Base-by-base conservation (phyloP, 2,113 vertebrate species). In the Crotalus tigris region DNA sequence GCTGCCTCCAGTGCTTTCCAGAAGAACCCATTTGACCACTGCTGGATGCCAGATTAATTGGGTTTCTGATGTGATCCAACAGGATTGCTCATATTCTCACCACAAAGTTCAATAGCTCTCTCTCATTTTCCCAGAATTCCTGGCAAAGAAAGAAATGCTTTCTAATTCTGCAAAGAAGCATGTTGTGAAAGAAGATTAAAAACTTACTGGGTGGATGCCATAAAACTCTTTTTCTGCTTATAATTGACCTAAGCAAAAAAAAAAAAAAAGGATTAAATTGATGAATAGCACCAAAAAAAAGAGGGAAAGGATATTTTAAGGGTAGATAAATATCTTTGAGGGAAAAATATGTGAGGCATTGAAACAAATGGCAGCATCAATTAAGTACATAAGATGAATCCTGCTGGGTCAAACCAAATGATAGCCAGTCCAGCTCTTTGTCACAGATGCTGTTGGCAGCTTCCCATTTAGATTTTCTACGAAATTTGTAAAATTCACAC, bases 321-420 rank as follows among this genome's bases (percentile, higher is more conserved):
- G 75, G 5, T 85, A 75, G 29, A 89, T 85, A 89, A 89, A 81
- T 57, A 29, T n/a, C 3, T 75, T 81, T 33, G 57, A 54, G 26
- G 61, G 61, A 54, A 86, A 58, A 53, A 93, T 46, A 33, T 59
- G 21, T 39, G 54, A 90, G 53, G 85, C 26, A 51, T 46, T 86
- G 29, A 93, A 58, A 59, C 69, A 93, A 85, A 81, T 90, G 88
- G 85, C 49, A 59, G 88, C 85, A 90, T 64, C 75, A 64, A 23
- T 90, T 81, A 81, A 81, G 69, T 39, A 39, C 17, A 81, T 39
- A 39, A 21, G 33, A 81, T 39, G 69, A 39, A 81, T 39, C 33
- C 69, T 81, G 69, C 33, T 81, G 69, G 33, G 33, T 44, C 75
- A 81, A 33, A 81, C 33, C 17, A 81, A 81, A 81, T 8, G 75